Base-by-base conservation (phyloP, 2,888 invertebrate species). In the Conus canariensis region DNA sequence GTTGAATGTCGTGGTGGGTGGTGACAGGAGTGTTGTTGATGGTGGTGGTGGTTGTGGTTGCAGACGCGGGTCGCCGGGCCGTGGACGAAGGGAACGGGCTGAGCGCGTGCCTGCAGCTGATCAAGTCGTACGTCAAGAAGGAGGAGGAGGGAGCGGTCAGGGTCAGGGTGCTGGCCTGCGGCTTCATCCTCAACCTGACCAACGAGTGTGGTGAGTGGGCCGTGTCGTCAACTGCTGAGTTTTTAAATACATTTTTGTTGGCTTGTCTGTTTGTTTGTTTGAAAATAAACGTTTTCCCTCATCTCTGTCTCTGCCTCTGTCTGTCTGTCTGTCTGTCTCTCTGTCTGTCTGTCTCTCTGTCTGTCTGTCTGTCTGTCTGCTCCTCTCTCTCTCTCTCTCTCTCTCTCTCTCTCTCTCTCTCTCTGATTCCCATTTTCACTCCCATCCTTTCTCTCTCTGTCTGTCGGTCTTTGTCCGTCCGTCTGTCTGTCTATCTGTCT, bases 151-250 rank as follows among this genome's bases (percentile, higher is more conserved):
- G 94, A 0, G 93, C 96, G 93, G 96, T 97, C 94, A 93, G 97
- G 96, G 96, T 97, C 96, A 96, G 98, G 94, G 97, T 97, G 96
- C 97, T 98, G 95, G 97, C 97, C 8, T 97, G 97, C 94, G 98
- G 98, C 92, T 97, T 98, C 90, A 96, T 98, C 85, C 97, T 98
- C 87, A 98, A 98, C 96, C 97, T 98, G 95, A 97, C 98, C 87
- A 97, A 98, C 92, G 98, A 98, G 25, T 98, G 98, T 93, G 97
- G 96, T 96, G 93, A 93, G 92, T 91, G 9, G 25, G 8, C 70
- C 19, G 22, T 82, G 70, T 70, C 30, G 30, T 30, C 30, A 30
- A 30, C 30, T 30, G 45, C 45, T 45, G 45, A 4, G 1, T 64
- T 64, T 64, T 64, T 64, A 16, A 16, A 14, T 0, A 2, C 16